Evolutionary conservation across 2,797 vertebrate genomes (phyloP).

Genomic region (Peromyscus nudipes): DNA sequence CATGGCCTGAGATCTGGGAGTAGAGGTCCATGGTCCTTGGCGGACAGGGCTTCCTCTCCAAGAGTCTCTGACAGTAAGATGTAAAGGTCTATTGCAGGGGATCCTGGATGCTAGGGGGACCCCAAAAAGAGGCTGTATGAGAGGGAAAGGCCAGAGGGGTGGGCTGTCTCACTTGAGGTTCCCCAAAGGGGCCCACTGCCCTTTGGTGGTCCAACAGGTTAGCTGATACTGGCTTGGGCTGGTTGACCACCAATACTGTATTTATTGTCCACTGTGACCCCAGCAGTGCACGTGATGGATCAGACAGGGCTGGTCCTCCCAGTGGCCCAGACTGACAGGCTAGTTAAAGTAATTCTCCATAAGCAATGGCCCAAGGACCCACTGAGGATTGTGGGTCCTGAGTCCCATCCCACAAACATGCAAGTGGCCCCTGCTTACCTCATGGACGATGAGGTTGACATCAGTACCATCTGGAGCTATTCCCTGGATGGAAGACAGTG

Average conservation of each 20-base stretch:
- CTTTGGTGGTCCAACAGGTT: not conserved
- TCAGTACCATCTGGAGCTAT: conserved; percentile 88
- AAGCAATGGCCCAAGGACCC: too few relatives aligned
- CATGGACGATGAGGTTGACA: conserved; percentile 87
- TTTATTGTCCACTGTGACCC: too few relatives aligned
- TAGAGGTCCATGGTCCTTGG: not conserved
- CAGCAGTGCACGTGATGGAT: fast-evolving
- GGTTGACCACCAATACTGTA: not conserved
- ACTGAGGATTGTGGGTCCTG: fast-evolving
- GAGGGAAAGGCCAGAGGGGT: fast-evolving
- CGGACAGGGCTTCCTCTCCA: not conserved
- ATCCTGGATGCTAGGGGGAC: not conserved
- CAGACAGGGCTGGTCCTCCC: not conserved
- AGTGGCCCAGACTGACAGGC: not conserved
- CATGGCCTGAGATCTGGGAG: not conserved
- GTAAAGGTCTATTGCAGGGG: not conserved
- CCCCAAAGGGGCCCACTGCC: fast-evolving
- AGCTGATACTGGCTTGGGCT: not conserved
- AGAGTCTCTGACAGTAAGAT: too few relatives aligned
- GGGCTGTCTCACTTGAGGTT: too few relatives aligned
- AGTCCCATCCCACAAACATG: not conserved
- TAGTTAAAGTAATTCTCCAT: not conserved
- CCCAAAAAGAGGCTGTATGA: fast-evolving
- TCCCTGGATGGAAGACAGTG: conserved; percentile 86
- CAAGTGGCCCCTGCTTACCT: conserved; percentile 86